phyloP scores from a whole-genome alignment of 2,113 vertebrate species.

The Oxyruncus cristatus region DNA sequence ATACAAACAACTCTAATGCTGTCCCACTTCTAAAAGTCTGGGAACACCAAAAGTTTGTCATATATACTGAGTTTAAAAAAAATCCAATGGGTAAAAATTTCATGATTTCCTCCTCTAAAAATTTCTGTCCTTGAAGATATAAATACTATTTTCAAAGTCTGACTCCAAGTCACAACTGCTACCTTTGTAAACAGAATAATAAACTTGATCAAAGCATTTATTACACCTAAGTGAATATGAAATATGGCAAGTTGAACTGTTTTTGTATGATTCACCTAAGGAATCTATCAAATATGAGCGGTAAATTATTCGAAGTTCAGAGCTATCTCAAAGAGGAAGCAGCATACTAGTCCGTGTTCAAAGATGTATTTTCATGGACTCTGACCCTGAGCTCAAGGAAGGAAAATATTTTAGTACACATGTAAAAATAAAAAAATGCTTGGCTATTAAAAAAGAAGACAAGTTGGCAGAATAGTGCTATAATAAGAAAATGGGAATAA shows the following conservation, averaged over 20 bases:
- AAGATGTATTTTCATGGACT: not conserved
- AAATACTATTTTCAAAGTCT: not conserved
- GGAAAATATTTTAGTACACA: not conserved
- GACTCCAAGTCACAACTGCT: not conserved
- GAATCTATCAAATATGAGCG: not conserved
- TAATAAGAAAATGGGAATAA: constrained; percentile 76
- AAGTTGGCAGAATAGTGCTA: constrained; percentile 16
- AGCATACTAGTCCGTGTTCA: not conserved
- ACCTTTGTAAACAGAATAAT: not conserved
- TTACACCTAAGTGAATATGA: not conserved
- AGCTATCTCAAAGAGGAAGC: not conserved
- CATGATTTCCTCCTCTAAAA: not conserved
- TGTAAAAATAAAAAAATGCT: constrained; percentile 11
- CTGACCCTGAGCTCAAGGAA: constrained; percentile 17
- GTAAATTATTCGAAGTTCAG: not conserved
- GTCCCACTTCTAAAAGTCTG: not conserved
- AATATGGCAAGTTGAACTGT: not conserved
- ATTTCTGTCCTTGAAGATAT: not conserved
- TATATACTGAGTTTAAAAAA: not conserved
- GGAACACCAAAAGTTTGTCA: not conserved
- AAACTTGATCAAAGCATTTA: not conserved
- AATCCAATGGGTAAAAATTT: not conserved
- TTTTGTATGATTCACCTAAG: not conserved
- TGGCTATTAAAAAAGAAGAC: constrained; percentile 16
- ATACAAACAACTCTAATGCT: not conserved